Evolutionary conservation across 2,888 invertebrate genomes (phyloP).

Genomic region (Masnerella sp.): DNA sequence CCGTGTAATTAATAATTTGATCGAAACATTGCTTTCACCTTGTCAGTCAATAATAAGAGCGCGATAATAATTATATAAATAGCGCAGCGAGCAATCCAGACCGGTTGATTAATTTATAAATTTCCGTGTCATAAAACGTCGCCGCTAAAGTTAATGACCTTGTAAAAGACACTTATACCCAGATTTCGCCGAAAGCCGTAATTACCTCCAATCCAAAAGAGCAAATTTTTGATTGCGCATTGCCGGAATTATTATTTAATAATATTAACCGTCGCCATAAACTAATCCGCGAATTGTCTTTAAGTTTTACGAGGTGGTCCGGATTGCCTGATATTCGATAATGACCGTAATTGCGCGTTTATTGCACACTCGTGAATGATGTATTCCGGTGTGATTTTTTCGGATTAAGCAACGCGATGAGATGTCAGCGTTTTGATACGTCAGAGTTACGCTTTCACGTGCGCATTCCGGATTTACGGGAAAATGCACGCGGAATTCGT

Average conservation of each 20-base stretch:
- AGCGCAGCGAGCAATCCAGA: constrained; percentile 28
- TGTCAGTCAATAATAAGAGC: constrained; percentile 12
- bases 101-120: constrained; percentile 22
- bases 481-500: constrained; percentile 17
- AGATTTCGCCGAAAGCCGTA: not conserved
- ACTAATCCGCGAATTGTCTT: constrained; percentile 24
- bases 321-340: constrained; percentile 30
- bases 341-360: constrained; percentile 29
- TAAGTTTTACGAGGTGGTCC: constrained; percentile 14
- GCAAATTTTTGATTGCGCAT: not conserved
- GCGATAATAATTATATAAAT: constrained; percentile 38
- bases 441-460: constrained; percentile 47
- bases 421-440: constrained; percentile 32
- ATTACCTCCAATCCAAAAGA: constrained; percentile 25
- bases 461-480: constrained; percentile 31
- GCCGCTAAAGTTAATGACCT: constrained; percentile 43
- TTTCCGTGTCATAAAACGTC: constrained; percentile 42
- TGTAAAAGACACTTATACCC: constrained; percentile 28
- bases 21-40: constrained; percentile 22
- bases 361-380: constrained; percentile 19
- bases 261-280: constrained; percentile 23
- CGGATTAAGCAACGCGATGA: constrained; percentile 13
- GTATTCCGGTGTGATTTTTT: constrained; percentile 35
- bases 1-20: not conserved
- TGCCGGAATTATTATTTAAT: constrained; percentile 18